A percentile compares a stretch with the other conserved stretches of the same genome.
phyloP scores from a whole-genome alignment of 2,113 vertebrate genomes.

The Caretta caretta region DNA sequence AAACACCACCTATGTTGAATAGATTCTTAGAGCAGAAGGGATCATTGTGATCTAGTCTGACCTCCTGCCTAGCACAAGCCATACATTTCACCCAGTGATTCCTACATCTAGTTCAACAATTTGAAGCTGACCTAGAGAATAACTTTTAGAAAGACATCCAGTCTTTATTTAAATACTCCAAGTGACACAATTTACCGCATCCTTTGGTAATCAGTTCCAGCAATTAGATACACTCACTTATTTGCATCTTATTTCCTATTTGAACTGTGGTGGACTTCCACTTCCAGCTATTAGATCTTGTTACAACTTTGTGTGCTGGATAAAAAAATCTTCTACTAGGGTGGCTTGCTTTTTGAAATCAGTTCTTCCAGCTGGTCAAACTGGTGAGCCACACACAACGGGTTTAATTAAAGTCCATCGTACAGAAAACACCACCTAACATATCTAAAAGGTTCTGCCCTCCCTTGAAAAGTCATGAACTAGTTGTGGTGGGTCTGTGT shows the following conservation, averaged over 20 bases:
- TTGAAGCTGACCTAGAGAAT: not conserved
- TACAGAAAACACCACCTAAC: slow-evolving; percentile 2
- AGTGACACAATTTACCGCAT: not conserved
- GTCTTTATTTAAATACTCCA: not conserved
- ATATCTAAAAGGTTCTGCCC: not conserved
- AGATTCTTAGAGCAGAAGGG: not conserved
- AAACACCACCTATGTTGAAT: not conserved
- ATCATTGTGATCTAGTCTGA: not conserved
- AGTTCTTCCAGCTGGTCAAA: slow-evolving; percentile 38
- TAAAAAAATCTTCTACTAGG: slow-evolving; percentile 30
- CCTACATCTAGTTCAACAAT: not conserved
- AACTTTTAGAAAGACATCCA: not conserved
- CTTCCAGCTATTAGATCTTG: slow-evolving; percentile 13
- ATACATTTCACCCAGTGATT: not conserved
- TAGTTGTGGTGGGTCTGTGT: not conserved
- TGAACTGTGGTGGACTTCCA: not conserved
- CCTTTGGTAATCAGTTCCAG: not conserved
- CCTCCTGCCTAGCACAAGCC: not conserved
- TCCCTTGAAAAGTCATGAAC: not conserved
- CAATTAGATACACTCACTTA: not conserved
- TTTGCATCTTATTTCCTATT: not conserved
- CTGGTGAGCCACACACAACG: not conserved
- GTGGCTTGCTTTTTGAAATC: not conserved
- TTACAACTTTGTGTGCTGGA: slow-evolving; percentile 1
- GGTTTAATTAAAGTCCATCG: not conserved